A percentile compares a stretch with the other conserved stretches of the same genome.
phyloP scores from a whole-genome alignment of 1,140 invertebrate genomes.

The Drosophila nannoptera region DNA sequence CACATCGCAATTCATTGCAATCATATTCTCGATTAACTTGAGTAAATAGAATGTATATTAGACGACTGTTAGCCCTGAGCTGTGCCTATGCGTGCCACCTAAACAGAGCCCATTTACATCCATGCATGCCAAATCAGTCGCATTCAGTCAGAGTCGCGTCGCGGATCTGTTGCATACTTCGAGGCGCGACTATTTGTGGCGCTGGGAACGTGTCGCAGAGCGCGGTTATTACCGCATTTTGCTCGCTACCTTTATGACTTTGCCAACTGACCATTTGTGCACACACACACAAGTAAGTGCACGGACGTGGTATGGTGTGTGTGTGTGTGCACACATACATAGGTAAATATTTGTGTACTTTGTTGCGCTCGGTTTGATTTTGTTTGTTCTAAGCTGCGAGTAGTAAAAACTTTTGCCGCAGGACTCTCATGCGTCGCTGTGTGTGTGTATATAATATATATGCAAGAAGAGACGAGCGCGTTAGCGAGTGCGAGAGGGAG shows the following conservation, averaged over 20 bases:
- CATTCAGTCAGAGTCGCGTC: not conserved
- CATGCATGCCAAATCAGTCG: not conserved
- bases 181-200: constrained; percentile 7
- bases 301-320: too few species aligned
- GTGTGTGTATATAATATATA: not conserved
- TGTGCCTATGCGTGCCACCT: not conserved
- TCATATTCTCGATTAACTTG: constrained; percentile 4
- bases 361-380: constrained; percentile 74
- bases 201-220: constrained; percentile 16
- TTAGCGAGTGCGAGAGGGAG: not conserved
- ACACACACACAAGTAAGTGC: constrained; percentile 5
- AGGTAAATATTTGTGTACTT: constrained; percentile 72
- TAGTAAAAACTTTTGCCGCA: constrained; percentile 62
- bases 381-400: constrained; percentile 56
- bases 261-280: constrained; percentile 17
- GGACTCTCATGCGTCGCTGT: constrained; percentile 40
- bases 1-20: not conserved
- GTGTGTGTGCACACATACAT: constrained; percentile 3
- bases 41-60: not conserved
- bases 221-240: constrained; percentile 4
- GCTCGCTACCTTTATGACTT: constrained; percentile 22
- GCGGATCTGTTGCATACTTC: constrained; percentile 13
- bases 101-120: too few species aligned
- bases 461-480: not conserved
- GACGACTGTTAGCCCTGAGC: not conserved